Conservation (phyloP, 2,113 vertebrate species). For the Balaenoptera acutorostrata region DNA sequence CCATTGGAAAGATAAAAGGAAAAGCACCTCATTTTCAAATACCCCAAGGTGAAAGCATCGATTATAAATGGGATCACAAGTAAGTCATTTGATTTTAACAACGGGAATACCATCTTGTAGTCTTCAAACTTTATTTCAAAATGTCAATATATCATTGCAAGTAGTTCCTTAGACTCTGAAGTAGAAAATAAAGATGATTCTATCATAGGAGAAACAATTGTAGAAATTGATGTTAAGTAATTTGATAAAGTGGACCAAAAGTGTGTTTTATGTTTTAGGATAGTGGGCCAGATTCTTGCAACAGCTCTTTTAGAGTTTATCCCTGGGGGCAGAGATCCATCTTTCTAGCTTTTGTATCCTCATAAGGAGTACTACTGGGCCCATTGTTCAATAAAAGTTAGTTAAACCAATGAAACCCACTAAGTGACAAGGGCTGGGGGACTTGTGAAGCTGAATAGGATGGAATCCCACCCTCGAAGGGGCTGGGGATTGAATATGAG, state of each 20-base stretch:
- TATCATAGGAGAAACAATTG: neutral
- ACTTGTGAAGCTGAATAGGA: neutral
- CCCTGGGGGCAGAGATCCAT: neutral
- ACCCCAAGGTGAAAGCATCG: neutral
- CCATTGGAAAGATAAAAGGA: conserved; percentile 59
- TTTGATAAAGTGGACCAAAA: neutral
- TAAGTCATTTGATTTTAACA: conserved; percentile 57
- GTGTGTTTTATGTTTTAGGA: neutral
- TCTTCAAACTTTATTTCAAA: conserved; percentile 32
- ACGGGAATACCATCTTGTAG: conserved; percentile 40
- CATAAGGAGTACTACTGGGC: neutral
- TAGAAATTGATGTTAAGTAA: neutral
- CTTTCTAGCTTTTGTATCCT: neutral
- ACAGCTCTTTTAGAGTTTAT: neutral
- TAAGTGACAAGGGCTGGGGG: neutral
- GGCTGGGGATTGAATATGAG: neutral
- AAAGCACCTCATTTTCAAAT: conserved; percentile 25
- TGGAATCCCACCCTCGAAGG: neutral
- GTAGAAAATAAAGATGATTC: conserved; percentile 9
- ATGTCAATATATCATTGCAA: conserved; percentile 2
- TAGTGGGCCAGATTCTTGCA: neutral
- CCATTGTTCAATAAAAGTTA: neutral
- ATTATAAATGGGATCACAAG: conserved; percentile 56
- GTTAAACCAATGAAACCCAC: neutral
- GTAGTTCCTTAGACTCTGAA: neutral